phyloP scores from a whole-genome alignment of 2,797 vertebrate genomes.

The Cossypha dichroa region DNA sequence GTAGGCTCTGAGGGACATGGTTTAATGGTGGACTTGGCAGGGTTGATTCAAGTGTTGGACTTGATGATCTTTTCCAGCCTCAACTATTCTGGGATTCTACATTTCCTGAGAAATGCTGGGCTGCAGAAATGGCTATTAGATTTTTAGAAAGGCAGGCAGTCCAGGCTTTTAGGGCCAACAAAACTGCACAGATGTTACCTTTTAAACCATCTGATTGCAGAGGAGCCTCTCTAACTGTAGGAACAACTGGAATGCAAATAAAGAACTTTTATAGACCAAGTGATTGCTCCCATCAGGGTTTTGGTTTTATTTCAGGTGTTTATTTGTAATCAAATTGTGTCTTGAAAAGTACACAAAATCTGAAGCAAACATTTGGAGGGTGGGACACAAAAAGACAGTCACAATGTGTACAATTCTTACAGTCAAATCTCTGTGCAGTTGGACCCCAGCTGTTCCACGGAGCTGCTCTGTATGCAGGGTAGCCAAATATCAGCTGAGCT shows the following conservation, averaged over 20 bases:
- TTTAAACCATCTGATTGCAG: background rate
- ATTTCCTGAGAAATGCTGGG: background rate
- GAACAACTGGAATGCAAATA: background rate
- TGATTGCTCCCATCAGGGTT: rapidly evolving
- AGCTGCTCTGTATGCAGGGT: background rate
- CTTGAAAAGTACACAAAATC: background rate
- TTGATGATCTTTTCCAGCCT: background rate
- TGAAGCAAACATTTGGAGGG: background rate
- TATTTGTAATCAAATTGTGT: background rate
- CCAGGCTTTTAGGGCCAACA: background rate
- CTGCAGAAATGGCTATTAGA: background rate
- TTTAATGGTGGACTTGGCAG: background rate
- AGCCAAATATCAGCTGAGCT: background rate
- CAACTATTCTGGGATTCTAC: background rate
- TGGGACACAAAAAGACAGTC: background rate
- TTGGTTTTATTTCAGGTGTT: background rate
- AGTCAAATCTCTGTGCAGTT: background rate
- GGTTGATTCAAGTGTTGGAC: too few species aligned
- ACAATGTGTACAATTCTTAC: background rate
- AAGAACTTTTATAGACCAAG: background rate
- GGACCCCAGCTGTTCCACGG: too few species aligned
- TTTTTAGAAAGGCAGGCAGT: background rate
- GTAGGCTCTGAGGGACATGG: background rate
- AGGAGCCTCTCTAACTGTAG: background rate
- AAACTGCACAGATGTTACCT: background rate